Evolutionary conservation across 2,113 vertebrate species (phyloP), one percentile per base, ranked within the genome.

Genomic region (Melanostigma gelatinosum): DNA sequence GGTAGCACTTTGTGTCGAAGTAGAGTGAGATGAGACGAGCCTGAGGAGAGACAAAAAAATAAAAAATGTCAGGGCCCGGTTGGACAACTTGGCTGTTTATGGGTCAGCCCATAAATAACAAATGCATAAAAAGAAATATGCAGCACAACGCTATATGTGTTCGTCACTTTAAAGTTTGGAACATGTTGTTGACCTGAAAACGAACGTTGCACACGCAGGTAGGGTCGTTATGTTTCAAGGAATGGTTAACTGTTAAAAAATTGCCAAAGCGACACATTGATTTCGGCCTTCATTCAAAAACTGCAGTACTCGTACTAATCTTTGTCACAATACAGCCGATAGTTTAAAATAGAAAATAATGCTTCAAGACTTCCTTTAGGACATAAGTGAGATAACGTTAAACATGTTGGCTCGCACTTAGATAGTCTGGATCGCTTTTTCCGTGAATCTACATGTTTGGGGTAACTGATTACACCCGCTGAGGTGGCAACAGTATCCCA

Each of bases 1-100:
- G 98, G 95, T 98, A 99, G 94, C 96, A 96, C 95, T 97, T 99
- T 85, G 98, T 99, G 94, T 99, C 98, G 40, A 98, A 99, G 93
- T 99, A 99, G 90, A 99, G 93, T 9, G 98, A 98, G 89, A 99
- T 96, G 89, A 99, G 94, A 80, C 98, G 97, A 65, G 97, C 97
- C 98, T 99, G 79, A 76, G 57, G 72, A 83, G 52, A 40, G 60
- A 83, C 1, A 20, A 71, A n/a, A 36, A 58, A 11, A 11, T 27
- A 55, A 12, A 24, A 3, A 24, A 16, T 50, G 1, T 78, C 55
- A 72, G n/a, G 0, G n/a, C 4, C 5, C 29, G 1, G 2, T 36
- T 61, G n/a, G 2, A 32, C 7, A 12, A 22, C 29, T n/a, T 54
- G 42, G 38, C 32, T 36, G 29, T 44, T 44, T 22, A 13, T 29